Evolutionary conservation across 2,888 invertebrate genomes (phyloP).

Genomic region (Campopleginae sp.): DNA sequence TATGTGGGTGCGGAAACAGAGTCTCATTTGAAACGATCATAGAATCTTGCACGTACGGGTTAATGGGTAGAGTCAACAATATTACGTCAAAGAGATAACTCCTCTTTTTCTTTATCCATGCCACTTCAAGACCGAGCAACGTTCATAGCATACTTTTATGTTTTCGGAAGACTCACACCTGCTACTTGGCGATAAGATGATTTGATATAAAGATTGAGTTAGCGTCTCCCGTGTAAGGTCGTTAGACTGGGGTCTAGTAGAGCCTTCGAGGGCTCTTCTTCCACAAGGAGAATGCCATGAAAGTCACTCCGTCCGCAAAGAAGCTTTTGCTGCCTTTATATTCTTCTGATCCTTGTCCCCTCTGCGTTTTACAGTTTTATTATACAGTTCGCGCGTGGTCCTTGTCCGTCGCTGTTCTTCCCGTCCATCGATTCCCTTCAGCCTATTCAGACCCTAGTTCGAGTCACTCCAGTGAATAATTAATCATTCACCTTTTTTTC

Average conservation of each 20-base stretch:
- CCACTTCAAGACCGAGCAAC: conserved; percentile 2
- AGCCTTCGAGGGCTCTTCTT: conserved; percentile 72
- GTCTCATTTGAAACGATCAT: not conserved
- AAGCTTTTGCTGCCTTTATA: conserved; percentile 34
- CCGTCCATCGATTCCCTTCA: conserved; percentile 24
- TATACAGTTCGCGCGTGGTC: conserved; percentile 29
- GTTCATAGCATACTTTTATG: conserved; percentile 30
- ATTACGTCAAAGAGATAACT: conserved; percentile 10
- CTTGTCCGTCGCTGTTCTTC: conserved; percentile 3
- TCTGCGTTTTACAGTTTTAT: conserved; percentile 41
- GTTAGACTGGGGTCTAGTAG: conserved; percentile 74
- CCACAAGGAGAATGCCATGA: conserved; percentile 66
- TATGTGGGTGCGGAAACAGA: not conserved
- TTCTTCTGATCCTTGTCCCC: conserved; percentile 20
- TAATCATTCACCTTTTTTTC: no score
- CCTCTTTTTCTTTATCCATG: not conserved
- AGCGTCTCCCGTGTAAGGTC: conserved; percentile 74
- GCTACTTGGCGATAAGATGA: conserved; percentile 73
- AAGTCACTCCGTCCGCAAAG: conserved; percentile 52
- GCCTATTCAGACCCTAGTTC: conserved; percentile 11
- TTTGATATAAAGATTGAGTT: conserved; percentile 75
- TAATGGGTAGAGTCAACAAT: not conserved
- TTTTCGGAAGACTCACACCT: conserved; percentile 63
- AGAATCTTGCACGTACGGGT: not conserved
- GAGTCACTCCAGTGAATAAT: no score